These are phyloP conservation scores for Brachionus paranguensis DNA, from an alignment of 1,140 invertebrate genomes.

Conservation along the genomic window DNA sequence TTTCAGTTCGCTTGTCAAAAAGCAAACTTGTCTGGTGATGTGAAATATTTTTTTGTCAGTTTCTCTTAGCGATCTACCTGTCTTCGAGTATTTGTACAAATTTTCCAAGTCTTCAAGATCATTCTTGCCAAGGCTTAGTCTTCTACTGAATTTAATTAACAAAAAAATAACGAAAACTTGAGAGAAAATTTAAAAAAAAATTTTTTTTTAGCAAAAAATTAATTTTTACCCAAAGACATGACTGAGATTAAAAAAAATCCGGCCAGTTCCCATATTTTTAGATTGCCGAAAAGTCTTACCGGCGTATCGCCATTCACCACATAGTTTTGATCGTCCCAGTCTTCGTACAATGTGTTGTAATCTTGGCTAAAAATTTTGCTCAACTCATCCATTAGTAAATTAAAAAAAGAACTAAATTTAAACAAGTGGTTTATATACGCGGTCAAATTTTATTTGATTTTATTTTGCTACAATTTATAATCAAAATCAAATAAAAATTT, in stretches of 20 bases:
- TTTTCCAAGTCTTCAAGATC: slow-evolving; percentile 14
- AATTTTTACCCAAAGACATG: background rate
- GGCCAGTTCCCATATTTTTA: background rate
- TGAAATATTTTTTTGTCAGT: slow-evolving; percentile 9
- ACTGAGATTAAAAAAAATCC: background rate
- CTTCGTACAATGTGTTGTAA: background rate
- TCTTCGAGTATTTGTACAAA: background rate
- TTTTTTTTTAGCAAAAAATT: background rate
- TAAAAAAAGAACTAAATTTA: background rate
- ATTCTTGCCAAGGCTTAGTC: background rate
- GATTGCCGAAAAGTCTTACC: background rate
- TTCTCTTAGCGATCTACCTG: background rate
- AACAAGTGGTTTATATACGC: background rate
- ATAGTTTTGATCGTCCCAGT: background rate
- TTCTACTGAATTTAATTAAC: background rate
- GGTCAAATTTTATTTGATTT: background rate
- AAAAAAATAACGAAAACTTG: background rate
- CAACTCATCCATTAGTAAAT: background rate
- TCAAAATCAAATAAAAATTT: slow-evolving; percentile 10
- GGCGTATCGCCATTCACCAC: background rate
- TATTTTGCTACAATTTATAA: background rate
- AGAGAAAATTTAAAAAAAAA: background rate
- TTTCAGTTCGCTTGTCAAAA: background rate
- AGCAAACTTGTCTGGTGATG: slow-evolving; percentile 3
- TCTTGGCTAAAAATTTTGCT: background rate